phyloP scores from a whole-genome alignment of 2,113 vertebrate species.

The Silurus asotus region DNA sequence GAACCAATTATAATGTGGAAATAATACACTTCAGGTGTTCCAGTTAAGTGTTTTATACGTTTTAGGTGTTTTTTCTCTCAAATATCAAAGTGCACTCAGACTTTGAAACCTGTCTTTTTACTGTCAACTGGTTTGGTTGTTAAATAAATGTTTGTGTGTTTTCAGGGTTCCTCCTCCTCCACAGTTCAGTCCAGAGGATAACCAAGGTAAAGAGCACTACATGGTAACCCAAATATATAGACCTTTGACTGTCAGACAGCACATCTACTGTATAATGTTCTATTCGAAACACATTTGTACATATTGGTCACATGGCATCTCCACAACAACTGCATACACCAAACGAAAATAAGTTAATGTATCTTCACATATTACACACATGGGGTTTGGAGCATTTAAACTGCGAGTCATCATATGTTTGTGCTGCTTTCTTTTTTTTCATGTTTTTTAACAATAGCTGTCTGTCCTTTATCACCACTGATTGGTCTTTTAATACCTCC shows the following conservation, averaged over 20 bases:
- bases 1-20: neutral
- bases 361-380: too few relatives aligned
- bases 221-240: neutral
- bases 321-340: too few relatives aligned
- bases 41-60: neutral
- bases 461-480: too few relatives aligned
- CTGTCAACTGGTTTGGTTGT: neutral
- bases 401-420: too few relatives aligned
- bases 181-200: conserved; percentile 58
- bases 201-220: conserved; percentile 40
- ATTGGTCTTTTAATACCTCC: too few relatives aligned
- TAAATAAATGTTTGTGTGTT: conserved; percentile 18
- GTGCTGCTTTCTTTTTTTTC: too few relatives aligned
- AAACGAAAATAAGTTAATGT: too few relatives aligned
- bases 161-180: conserved; percentile 58
- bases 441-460: too few relatives aligned
- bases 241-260: neutral
- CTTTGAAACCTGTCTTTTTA: neutral
- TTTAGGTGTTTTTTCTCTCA: neutral
- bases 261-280: neutral
- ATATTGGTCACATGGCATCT: too few relatives aligned
- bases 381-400: too few relatives aligned
- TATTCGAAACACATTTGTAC: neutral
- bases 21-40: neutral
- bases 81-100: conserved; percentile 3